Evolutionary conservation across 2,113 vertebrate genomes (phyloP).

Genomic region (Phaethon lepturus): DNA sequence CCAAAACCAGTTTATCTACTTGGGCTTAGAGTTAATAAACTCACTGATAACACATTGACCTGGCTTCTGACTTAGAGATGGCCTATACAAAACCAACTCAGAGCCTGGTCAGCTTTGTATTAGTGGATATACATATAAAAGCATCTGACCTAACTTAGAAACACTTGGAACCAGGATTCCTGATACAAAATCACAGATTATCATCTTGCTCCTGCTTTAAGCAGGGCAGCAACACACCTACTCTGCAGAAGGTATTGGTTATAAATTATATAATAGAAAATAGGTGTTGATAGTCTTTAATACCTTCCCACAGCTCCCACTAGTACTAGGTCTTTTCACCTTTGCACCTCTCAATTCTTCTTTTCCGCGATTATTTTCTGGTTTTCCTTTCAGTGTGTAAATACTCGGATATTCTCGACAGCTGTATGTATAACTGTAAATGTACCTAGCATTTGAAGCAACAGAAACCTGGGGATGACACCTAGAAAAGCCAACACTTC

Average conservation of each 20-base stretch:
- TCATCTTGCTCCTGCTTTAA: not conserved
- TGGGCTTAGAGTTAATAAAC: not conserved
- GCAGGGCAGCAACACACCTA: not conserved
- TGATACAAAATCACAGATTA: not conserved
- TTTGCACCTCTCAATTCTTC: not conserved
- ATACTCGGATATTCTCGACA: not conserved
- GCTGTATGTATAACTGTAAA: not conserved
- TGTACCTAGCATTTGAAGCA: not conserved
- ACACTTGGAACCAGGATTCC: not conserved
- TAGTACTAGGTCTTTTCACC: not conserved
- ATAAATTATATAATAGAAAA: not conserved
- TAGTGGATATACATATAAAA: not conserved
- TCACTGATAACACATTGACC: not conserved
- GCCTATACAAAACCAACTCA: fast-evolving
- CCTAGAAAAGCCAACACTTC: not conserved
- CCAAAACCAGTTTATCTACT: not conserved
- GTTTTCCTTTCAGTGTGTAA: not conserved
- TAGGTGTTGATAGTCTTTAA: not conserved
- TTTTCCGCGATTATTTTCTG: not conserved
- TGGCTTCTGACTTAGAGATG: not conserved
- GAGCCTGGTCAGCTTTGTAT: not conserved
- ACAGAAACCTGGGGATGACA: not conserved
- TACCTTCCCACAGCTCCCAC: not conserved
- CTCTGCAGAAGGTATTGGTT: not conserved
- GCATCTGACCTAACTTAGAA: not conserved